Conservation (phyloP, 2,888 invertebrate species). For the Drosophila buzzatii region DNA sequence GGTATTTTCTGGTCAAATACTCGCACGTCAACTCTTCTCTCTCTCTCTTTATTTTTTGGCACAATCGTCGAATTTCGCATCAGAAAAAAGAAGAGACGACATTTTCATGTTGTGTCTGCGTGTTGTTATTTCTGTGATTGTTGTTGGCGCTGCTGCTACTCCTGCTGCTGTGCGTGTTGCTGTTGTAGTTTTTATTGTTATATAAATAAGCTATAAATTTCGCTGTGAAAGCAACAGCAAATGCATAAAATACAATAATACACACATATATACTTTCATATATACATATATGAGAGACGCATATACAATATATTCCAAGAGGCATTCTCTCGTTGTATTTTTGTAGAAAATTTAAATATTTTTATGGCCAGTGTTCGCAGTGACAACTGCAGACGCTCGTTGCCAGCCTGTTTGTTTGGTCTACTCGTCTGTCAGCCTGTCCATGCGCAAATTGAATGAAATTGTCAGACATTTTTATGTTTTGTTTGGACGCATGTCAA, state of each 20-base stretch:
- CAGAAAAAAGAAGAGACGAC: constrained; percentile 40
- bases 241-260: constrained; percentile 46
- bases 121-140: constrained; percentile 72
- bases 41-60: constrained; percentile 11
- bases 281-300: not conserved
- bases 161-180: constrained; percentile 41
- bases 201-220: constrained; percentile 81
- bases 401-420: constrained; percentile 15
- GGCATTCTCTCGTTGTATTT: constrained; percentile 19
- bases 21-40: not conserved
- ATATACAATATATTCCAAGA: constrained; percentile 15
- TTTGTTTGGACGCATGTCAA: constrained; percentile 21
- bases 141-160: constrained; percentile 37
- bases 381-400: constrained; percentile 56
- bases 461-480: constrained; percentile 43
- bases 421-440: constrained; percentile 21
- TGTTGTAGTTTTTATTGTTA: constrained; percentile 66
- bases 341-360: constrained; percentile 50
- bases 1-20: constrained; percentile 6
- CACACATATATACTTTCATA: not conserved
- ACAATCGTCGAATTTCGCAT: constrained; percentile 32
- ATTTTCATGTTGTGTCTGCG: constrained; percentile 67
- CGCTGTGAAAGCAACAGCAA: constrained; percentile 61
- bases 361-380: constrained; percentile 35
- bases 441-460: constrained; percentile 57